Evolutionary conservation across 1,140 invertebrate genomes (phyloP).

Genomic region (Gonatopus flavifemur): DNA sequence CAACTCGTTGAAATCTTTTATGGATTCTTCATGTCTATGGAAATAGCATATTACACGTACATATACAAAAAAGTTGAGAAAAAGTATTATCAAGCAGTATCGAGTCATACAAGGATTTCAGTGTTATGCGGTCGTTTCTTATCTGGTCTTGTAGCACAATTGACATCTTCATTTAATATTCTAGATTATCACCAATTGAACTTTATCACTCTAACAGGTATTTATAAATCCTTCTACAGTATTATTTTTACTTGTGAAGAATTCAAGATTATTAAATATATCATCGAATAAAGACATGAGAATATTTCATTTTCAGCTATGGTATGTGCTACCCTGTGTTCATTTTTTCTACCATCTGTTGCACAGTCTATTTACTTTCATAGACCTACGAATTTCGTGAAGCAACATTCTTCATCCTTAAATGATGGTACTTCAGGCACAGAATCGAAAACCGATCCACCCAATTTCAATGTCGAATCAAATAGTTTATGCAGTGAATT

Average conservation of each 20-base stretch:
- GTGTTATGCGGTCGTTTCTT: slow-evolving; percentile 71
- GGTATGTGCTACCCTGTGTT: slow-evolving; percentile 71
- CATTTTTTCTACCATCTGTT: slow-evolving; percentile 76
- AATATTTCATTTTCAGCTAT: slow-evolving; percentile 62
- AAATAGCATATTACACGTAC: slow-evolving; percentile 91
- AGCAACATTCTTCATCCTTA: too few species aligned
- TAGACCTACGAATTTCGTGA: too few species aligned
- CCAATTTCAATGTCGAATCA: too few species aligned
- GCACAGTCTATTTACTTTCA: slow-evolving; percentile 81
- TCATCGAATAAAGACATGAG: too few species aligned
- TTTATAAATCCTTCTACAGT: too few species aligned
- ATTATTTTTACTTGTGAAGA: too few species aligned
- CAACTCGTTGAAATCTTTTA: slow-evolving; percentile 65
- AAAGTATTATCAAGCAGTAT: slow-evolving; percentile 75
- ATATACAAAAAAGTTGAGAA: slow-evolving; percentile 88
- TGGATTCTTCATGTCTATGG: slow-evolving; percentile 83
- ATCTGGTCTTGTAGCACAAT: slow-evolving; percentile 68
- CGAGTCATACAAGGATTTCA: slow-evolving; percentile 74
- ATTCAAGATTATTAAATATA: too few species aligned
- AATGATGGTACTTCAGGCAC: too few species aligned
- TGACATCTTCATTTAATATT: slow-evolving; percentile 64
- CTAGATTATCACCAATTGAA: slow-evolving; percentile 71
- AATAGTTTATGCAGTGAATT: too few species aligned
- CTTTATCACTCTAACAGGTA: slow-evolving; percentile 69
- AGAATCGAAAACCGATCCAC: too few species aligned